phyloP scores from a whole-genome alignment of 1,140 invertebrate species.

The Caenorhabditis tropicalis region DNA sequence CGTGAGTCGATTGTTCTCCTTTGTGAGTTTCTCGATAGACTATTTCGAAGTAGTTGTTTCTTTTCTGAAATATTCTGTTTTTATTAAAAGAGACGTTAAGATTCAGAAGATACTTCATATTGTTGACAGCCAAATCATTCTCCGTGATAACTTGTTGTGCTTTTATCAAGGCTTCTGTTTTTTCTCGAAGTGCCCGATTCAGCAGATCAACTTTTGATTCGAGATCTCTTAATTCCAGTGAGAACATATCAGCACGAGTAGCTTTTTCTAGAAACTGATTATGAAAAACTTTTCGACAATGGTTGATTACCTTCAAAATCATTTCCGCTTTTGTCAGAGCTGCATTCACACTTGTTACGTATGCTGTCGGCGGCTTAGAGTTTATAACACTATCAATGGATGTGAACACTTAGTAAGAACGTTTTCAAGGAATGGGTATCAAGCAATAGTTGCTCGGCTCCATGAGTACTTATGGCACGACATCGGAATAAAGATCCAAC shows the following conservation, averaged over 20 bases:
- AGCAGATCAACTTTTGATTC: neutral
- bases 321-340: constrained; percentile 98
- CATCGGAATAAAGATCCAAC: constrained; percentile 92
- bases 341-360: constrained; percentile 87
- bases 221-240: neutral
- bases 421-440: constrained; percentile 98
- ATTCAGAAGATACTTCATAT: neutral
- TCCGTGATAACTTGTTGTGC: constrained; percentile 11
- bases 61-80: neutral
- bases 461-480: constrained; percentile 80
- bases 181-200: neutral
- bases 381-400: constrained; percentile 82
- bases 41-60: neutral
- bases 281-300: no score
- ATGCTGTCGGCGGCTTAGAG: constrained; percentile 74
- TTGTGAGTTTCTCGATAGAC: constrained; percentile 6
- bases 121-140: constrained; percentile 9
- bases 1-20: constrained; percentile 5
- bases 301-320: constrained; percentile 96
- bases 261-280: constrained; percentile 46
- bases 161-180: constrained; percentile 23
- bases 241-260: constrained; percentile 8
- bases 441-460: constrained; percentile 93
- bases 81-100: no score
- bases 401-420: constrained; percentile 91